phyloP scores from a whole-genome alignment of 2,888 invertebrate genomes.

The Perdita meconis region DNA sequence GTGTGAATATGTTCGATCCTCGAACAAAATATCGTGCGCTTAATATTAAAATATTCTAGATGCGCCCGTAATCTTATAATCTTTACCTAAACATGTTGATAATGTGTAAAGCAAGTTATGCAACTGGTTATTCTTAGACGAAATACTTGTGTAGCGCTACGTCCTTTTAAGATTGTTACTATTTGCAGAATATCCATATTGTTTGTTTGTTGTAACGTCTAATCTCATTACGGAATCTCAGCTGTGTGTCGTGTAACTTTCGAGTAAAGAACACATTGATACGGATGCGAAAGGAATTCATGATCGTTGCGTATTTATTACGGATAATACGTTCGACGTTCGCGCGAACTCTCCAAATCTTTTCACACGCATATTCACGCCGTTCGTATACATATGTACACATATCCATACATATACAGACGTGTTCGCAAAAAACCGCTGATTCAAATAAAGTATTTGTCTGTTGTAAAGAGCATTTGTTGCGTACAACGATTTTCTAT shows the following conservation, averaged over 20 bases:
- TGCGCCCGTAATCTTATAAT: constrained; percentile 65
- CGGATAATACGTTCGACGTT: constrained; percentile 62
- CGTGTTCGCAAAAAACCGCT: constrained; percentile 74
- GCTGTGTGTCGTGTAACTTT: constrained; percentile 65
- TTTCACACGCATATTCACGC: constrained; percentile 65
- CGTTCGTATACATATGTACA: constrained; percentile 73
- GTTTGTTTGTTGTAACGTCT: constrained; percentile 81
- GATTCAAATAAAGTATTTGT: constrained; percentile 81
- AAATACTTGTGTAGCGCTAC: constrained; percentile 74
- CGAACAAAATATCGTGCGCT: constrained; percentile 66
- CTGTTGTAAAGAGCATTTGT: constrained; percentile 78
- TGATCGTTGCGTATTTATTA: constrained; percentile 58
- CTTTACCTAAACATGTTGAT: constrained; percentile 67
- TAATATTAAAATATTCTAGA: constrained; percentile 65
- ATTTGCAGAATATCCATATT: constrained; percentile 81
- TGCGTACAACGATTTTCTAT: constrained; percentile 49
- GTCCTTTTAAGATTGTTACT: constrained; percentile 75
- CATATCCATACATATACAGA: constrained; percentile 72
- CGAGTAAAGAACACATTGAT: constrained; percentile 60
- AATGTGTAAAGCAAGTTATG: constrained; percentile 73
- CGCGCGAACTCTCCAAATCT: constrained; percentile 59
- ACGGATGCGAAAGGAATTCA: constrained; percentile 65
- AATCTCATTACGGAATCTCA: constrained; percentile 75
- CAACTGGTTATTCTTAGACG: constrained; percentile 71
- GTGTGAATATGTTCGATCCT: constrained; percentile 63